Conservation (phyloP, 2,113 vertebrate species). For the Gallinago undulata region DNA sequence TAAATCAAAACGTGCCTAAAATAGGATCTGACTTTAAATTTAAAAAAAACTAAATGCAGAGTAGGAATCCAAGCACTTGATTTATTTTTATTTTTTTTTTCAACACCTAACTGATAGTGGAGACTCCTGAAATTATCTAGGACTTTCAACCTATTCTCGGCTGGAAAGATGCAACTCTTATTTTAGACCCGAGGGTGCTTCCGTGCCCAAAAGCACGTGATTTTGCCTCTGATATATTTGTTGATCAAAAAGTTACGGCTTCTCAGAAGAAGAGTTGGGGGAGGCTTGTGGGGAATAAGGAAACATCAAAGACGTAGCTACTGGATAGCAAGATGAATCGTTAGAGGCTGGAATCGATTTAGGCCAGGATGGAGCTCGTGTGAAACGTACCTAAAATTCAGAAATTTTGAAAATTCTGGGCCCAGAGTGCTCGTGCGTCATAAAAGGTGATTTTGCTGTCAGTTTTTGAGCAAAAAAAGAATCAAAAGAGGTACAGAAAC, state of each 20-base stretch:
- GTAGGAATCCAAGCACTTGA: background rate
- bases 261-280: background rate
- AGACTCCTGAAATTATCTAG: background rate
- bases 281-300: background rate
- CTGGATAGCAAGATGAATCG: background rate
- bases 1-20: background rate
- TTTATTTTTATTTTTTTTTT: background rate
- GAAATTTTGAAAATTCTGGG: background rate
- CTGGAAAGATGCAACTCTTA: background rate
- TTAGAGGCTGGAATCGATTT: background rate
- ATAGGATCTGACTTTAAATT: background rate
- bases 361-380: background rate
- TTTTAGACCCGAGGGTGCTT: background rate
- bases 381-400: background rate
- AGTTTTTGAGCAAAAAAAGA: background rate
- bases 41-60: background rate
- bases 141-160: background rate
- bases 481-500: background rate
- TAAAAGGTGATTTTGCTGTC: background rate
- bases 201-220: background rate
- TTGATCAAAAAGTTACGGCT: background rate
- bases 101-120: background rate
- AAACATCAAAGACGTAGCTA: background rate
- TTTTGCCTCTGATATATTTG: background rate
- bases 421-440: rapidly evolving